These are phyloP conservation scores for human (Homo sapiens) DNA, from an alignment of 2,113 vertebrate species.

Conservation along the genomic window DNA sequence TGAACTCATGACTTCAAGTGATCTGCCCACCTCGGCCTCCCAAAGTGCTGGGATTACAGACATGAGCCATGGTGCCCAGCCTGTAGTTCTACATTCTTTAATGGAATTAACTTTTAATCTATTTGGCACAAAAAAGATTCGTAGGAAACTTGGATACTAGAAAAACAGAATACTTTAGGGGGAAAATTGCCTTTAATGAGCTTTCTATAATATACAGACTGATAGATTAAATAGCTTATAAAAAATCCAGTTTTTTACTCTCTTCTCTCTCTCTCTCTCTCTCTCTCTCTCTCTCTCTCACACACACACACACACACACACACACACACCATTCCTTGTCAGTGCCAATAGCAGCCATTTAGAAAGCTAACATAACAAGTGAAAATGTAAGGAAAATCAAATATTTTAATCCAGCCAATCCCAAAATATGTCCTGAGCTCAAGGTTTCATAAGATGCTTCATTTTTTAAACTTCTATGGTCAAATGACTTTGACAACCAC, in stretches of 20 bases:
- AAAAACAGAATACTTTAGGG: slow-evolving; percentile 1
- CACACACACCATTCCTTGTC: not conserved
- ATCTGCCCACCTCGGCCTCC: no score
- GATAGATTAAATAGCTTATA: not conserved
- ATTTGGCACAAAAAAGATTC: not conserved
- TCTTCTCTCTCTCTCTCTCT: no score
- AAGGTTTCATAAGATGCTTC: not conserved
- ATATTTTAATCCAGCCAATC: not conserved
- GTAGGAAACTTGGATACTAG: not conserved
- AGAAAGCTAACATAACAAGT: slow-evolving; percentile 12
- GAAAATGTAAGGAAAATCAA: not conserved
- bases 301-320: not conserved
- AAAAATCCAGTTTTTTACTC: not conserved
- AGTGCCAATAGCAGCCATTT: not conserved
- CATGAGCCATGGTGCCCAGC: no score
- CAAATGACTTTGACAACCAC: not conserved
- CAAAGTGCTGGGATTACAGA: no score
- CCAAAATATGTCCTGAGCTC: not conserved
- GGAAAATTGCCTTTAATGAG: not conserved
- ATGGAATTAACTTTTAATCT: not conserved
- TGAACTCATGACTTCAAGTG: no score
- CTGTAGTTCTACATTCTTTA: not conserved
- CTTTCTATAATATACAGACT: not conserved
- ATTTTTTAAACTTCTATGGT: not conserved
- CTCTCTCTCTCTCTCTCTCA: no score